phyloP scores from a whole-genome alignment of 2,113 vertebrate genomes.

The Protobothrops mucrosquamatus region DNA sequence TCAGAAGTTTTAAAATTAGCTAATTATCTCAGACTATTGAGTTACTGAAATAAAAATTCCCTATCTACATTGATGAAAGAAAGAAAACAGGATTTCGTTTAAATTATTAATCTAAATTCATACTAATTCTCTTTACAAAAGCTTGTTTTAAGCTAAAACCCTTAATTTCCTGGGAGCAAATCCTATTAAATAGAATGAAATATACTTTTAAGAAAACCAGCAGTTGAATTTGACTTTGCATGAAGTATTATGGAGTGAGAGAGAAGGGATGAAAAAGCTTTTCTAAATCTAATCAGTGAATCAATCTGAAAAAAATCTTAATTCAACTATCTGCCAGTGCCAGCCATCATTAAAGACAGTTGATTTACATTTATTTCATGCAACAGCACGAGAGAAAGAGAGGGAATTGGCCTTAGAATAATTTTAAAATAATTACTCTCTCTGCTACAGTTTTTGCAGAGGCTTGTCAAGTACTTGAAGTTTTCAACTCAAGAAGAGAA shows the following conservation, averaged over 20 bases:
- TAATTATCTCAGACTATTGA: neutral
- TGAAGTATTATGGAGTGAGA: neutral
- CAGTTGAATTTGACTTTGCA: neutral
- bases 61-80: neutral
- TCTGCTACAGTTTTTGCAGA: slow-evolving; percentile 4
- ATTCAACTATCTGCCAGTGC: slow-evolving; percentile 3
- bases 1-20: neutral
- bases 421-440: slow-evolving; percentile 22
- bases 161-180: neutral
- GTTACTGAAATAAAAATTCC: neutral
- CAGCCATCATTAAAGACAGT: neutral
- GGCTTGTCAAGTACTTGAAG: slow-evolving; percentile 22
- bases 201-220: neutral
- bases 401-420: neutral
- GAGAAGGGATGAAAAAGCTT: neutral
- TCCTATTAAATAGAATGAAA: neutral
- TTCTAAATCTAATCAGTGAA: neutral
- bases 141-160: neutral
- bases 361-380: slow-evolving; percentile 16
- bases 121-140: neutral
- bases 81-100: slow-evolving; percentile 2
- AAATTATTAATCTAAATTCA: neutral
- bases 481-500: slow-evolving; percentile 32
- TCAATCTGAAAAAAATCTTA: neutral
- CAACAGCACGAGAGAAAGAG: neutral